These are phyloP conservation scores for Australoheros scitulus DNA, from an alignment of 2,113 vertebrate species.

Conservation along the genomic window DNA sequence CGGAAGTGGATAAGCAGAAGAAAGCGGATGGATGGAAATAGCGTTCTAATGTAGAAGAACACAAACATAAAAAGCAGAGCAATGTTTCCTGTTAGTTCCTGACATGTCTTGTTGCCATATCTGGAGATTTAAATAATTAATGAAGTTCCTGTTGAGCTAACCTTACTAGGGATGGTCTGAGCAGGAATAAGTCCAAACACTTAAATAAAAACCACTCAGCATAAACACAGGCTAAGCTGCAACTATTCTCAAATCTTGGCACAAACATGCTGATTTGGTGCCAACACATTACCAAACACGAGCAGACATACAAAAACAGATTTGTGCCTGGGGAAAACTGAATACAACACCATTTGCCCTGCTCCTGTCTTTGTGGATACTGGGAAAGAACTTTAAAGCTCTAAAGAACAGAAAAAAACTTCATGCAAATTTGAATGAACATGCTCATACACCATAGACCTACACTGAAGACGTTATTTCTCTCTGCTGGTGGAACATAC, in stretches of 20 bases:
- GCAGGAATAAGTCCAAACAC: conserved; percentile 5
- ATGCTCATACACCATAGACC: background rate
- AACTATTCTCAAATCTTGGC: conserved; percentile 4
- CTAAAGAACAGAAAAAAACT: background rate
- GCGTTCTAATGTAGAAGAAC: background rate
- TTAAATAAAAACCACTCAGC: conserved; percentile 5
- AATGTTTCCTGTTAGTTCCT: background rate
- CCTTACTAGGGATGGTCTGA: background rate
- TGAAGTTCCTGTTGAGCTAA: background rate
- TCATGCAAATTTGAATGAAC: background rate
- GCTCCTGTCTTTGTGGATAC: background rate
- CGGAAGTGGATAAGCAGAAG: background rate
- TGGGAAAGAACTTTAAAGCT: background rate
- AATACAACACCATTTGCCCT: background rate
- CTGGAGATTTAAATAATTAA: background rate
- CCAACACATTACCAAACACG: background rate
- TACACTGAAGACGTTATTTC: background rate
- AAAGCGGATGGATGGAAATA: background rate
- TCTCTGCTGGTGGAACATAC: background rate
- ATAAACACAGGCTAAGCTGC: background rate
- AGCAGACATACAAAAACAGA: background rate
- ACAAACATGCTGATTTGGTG: background rate
- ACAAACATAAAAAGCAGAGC: background rate
- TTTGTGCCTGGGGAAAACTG: background rate
- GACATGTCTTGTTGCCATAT: background rate